phyloP scores from a whole-genome alignment of 2,888 invertebrate species.

The Salticus scenicus region DNA sequence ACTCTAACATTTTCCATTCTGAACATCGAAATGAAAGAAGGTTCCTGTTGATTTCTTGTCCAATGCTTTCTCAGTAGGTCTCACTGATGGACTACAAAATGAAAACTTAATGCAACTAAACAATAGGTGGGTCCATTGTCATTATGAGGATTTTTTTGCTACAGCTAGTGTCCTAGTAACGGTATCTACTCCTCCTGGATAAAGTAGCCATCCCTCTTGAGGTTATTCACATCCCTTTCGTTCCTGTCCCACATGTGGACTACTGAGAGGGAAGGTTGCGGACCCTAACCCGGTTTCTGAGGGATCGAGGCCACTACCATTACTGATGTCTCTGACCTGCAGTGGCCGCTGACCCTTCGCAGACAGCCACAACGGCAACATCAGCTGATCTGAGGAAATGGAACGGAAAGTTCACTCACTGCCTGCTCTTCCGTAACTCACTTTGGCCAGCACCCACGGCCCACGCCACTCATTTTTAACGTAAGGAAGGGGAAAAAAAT shows the following conservation, averaged over 20 bases:
- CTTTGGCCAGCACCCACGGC: slow-evolving; percentile 40
- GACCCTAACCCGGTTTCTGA: slow-evolving; percentile 68
- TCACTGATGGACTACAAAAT: too few relatives aligned
- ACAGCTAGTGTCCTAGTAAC: slow-evolving; percentile 51
- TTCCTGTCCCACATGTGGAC: slow-evolving; percentile 57
- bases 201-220: slow-evolving; percentile 39
- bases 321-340: slow-evolving; percentile 67
- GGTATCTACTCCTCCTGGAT: slow-evolving; percentile 23
- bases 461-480: slow-evolving; percentile 4
- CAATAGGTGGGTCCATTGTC: slow-evolving; percentile 15
- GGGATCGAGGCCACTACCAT: slow-evolving; percentile 68
- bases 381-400: slow-evolving; percentile 56
- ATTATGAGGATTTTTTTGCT: not conserved
- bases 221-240: slow-evolving; percentile 68
- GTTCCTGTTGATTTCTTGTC: too few relatives aligned
- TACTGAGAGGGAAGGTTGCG: slow-evolving; percentile 61
- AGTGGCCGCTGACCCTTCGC: slow-evolving; percentile 65
- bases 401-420: slow-evolving; percentile 68
- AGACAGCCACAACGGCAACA: slow-evolving; percentile 38
- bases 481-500: not conserved
- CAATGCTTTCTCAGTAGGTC: too few relatives aligned
- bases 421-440: slow-evolving; percentile 55
- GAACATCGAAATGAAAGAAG: too few relatives aligned
- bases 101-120: too few relatives aligned
- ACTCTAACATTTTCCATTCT: too few relatives aligned